Percentiles rank a stretch among this genome's conserved stretches.
phyloP scores from a whole-genome alignment of 2,113 vertebrate genomes.

The Heterotilapia buettikoferi region DNA sequence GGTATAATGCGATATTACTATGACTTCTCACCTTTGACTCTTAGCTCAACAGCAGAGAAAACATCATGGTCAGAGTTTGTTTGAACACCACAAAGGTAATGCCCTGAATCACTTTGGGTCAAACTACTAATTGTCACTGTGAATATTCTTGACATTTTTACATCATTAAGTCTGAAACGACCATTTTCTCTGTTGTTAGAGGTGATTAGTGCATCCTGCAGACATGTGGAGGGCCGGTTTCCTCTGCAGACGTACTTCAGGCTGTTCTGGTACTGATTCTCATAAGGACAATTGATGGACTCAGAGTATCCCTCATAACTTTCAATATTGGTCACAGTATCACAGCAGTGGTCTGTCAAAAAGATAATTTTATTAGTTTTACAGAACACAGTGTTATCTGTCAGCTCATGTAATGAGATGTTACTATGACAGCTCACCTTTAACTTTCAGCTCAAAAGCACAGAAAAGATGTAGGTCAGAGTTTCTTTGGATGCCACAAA shows the following conservation, averaged over 20 bases:
- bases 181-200: accelerated
- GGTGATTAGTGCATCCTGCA: accelerated
- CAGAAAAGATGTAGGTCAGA: background rate
- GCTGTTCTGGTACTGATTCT: background rate
- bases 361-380: accelerated
- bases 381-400: background rate
- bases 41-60: conserved; percentile 8
- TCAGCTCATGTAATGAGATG: background rate
- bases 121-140: background rate
- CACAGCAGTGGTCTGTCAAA: conserved; percentile 24
- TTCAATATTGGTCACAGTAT: background rate
- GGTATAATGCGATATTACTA: background rate
- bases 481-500: background rate
- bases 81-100: background rate
- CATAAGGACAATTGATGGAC: background rate
- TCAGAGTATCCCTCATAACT: background rate
- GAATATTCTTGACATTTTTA: background rate
- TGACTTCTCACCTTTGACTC: conserved; percentile 8
- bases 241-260: background rate
- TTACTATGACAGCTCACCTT: background rate
- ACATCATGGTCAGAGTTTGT: background rate
- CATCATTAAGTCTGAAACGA: accelerated
- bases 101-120: background rate
- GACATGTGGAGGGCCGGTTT: accelerated
- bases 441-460: background rate